A percentile compares a stretch with the other conserved stretches of the same genome.
Conservation (phyloP, 2,888 invertebrate genomes). For the Yponomeuta evonymella region DNA sequence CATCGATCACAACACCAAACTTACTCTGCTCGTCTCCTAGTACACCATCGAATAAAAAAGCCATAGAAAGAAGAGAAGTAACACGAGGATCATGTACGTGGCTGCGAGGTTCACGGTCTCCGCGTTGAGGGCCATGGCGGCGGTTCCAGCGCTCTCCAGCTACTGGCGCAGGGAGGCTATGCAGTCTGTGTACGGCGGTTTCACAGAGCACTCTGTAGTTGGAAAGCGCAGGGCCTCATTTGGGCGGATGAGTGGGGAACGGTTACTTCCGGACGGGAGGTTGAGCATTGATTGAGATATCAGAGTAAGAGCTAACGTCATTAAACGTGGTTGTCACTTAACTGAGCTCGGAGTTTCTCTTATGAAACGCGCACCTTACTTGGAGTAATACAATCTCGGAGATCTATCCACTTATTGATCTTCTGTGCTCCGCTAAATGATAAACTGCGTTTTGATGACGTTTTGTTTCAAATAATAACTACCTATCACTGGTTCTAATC, state of each 20-base stretch:
- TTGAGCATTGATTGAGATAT: too few relatives aligned
- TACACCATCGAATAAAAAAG: slow-evolving; percentile 78
- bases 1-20: slow-evolving; percentile 10
- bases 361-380: too few relatives aligned
- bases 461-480: too few relatives aligned
- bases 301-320: too few relatives aligned
- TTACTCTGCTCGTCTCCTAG: slow-evolving; percentile 31
- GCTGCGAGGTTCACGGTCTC: slow-evolving; percentile 82
- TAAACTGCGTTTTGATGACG: too few relatives aligned
- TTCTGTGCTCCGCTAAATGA: too few relatives aligned
- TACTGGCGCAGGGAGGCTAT: neutral
- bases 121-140: slow-evolving; percentile 70
- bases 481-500: too few relatives aligned
- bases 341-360: too few relatives aligned
- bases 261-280: neutral
- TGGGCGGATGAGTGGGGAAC: neutral
- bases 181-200: neutral
- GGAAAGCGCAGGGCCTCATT: too few relatives aligned
- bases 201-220: neutral
- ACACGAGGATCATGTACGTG: slow-evolving; percentile 82
- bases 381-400: too few relatives aligned
- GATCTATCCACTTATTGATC: too few relatives aligned
- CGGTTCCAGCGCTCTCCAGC: slow-evolving; percentile 29
- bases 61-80: slow-evolving; percentile 80
- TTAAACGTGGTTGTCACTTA: too few relatives aligned